These are phyloP conservation scores for Cheilosia urbana DNA, from an alignment of 2,888 invertebrate genomes.

Conservation along the genomic window DNA sequence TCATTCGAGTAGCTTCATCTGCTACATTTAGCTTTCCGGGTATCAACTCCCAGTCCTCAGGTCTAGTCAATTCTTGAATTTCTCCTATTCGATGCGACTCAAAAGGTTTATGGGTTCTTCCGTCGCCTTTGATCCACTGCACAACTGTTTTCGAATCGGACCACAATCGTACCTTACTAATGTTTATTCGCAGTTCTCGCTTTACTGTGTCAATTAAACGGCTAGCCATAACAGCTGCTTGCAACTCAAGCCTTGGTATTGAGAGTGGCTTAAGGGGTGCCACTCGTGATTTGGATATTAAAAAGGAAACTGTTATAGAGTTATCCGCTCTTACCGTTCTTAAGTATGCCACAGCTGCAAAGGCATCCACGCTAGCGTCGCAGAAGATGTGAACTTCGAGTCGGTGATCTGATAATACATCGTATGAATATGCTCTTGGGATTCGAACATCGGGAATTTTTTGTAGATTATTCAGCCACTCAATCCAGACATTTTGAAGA, in stretches of 20 bases:
- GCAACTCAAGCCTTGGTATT: conserved; percentile 68
- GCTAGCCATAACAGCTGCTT: conserved; percentile 65
- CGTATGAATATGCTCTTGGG: background rate
- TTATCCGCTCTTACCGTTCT: conserved; percentile 26
- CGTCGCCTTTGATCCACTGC: conserved; percentile 8
- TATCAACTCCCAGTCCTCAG: conserved; percentile 18
- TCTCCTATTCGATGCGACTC: background rate
- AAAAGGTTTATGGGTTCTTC: conserved; percentile 3
- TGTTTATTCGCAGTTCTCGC: background rate
- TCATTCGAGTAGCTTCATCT: conserved; percentile 12
- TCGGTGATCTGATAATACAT: background rate
- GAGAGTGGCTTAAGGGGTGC: conserved; percentile 62
- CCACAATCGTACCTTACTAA: conserved; percentile 56
- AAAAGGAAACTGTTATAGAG: conserved; percentile 36
- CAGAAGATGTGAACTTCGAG: conserved; percentile 45
- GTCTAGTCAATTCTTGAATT: no score
- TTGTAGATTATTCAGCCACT: no score
- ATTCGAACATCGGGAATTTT: background rate
- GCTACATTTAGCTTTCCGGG: background rate
- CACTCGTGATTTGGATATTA: conserved; percentile 69
- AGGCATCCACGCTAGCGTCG: conserved; percentile 70
- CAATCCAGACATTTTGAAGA: no score
- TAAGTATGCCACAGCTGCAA: conserved; percentile 66
- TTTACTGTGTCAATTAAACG: conserved; percentile 28
- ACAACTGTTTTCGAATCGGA: conserved; percentile 68